Percentiles rank a stretch among this genome's conserved stretches.
phyloP scores from a whole-genome alignment of 1,140 invertebrate species.

The Eriocheir sinensis region DNA sequence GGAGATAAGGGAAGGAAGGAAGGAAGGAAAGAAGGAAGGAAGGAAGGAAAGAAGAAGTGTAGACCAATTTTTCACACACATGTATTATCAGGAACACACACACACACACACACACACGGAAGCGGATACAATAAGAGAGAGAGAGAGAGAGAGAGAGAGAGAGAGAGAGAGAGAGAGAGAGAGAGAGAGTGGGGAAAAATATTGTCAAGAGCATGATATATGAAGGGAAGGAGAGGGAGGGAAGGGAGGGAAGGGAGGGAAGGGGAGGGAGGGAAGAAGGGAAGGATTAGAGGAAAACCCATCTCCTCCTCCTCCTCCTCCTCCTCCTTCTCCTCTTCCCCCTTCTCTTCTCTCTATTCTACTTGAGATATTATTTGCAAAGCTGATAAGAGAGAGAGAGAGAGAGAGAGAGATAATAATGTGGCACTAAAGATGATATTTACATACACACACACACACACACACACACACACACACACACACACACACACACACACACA shows the following conservation, averaged over 20 bases:
- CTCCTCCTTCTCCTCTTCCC: background rate
- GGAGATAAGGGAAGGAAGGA: background rate
- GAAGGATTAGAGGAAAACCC: constrained; percentile 26
- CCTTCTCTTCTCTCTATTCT: too few species aligned
- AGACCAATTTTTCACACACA: background rate
- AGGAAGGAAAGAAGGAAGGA: background rate
- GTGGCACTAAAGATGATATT: background rate
- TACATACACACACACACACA: background rate
- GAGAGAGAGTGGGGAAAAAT: background rate
- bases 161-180: constrained; percentile 32
- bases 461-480: background rate
- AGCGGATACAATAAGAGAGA: background rate
- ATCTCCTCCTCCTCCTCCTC: background rate
- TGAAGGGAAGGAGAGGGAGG: background rate
- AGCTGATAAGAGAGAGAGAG: too few species aligned
- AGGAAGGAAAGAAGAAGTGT: background rate
- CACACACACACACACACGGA: background rate
- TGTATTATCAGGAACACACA: background rate
- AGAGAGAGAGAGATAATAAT: too few species aligned
- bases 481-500: too few species aligned
- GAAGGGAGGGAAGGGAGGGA: background rate
- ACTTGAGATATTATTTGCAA: too few species aligned
- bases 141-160: constrained; percentile 12
- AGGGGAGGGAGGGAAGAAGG: background rate
- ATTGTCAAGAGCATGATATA: too few species aligned